Base-by-base conservation (phyloP, 1,140 invertebrate genomes). In the Platyura marginata region DNA sequence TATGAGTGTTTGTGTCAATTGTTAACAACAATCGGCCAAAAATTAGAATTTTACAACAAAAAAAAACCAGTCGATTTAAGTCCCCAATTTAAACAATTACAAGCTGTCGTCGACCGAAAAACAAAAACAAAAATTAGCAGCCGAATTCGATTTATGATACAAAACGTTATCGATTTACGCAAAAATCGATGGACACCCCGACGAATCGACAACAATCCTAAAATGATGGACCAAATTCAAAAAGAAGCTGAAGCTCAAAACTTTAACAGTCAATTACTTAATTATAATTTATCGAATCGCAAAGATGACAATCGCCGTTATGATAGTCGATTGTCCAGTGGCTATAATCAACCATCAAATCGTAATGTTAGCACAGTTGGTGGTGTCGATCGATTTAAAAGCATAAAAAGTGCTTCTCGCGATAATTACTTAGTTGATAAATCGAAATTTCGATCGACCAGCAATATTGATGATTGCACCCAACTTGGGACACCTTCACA, bases 141-240 rank as follows among this genome's bases (percentile, higher is more conserved):
- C 15, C 68, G 87, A 48, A 79, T 91, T 16, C 68, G 85, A n/a
- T 95, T 95, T 58, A 92, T 93, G 85, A 64, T 96, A 18, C 83
- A 92, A 71, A 92, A 96, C 68, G 83, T 94, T 0, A 83, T 94
- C 44, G 91, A 96, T 55, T 66, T 96, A 43, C 72, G 84, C 37
- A 66, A 72, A 50, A 78, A 75, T 51, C 79, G 78, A 45, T 97
- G 92, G 92, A 70, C 89, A 21, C 81, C 85, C 2, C 71, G 90
- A 38, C 72, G 87, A 47, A 79, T 83, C 29, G 86, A 91, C 44
- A 77, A 75, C 20, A 85, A 83, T 52, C 91, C 92, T 1, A 94
- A 94, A 58, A 94, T 84, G 20, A 91, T 95, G 63, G 85, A 88
- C 45, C 80, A 94, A 64, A 92, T 96, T 47, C 80, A 89, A 49